Evolutionary conservation across 2,797 vertebrate species (phyloP), one percentile per base, ranked within the genome.

Genomic region (Acipenser transmontanus): DNA sequence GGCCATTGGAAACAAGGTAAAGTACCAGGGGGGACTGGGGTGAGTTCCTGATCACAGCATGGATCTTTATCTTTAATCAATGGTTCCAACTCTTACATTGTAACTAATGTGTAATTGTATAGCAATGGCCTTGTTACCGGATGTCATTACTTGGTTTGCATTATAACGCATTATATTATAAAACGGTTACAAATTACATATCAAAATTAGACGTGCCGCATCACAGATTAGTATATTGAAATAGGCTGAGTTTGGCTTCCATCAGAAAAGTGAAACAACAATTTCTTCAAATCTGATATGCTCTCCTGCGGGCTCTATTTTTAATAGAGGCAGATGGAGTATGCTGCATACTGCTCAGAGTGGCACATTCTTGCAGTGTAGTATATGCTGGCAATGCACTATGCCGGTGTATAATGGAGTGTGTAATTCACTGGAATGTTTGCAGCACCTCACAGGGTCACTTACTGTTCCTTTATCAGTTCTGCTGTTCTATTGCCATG

Each of bases 1-100:
- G 86, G 96, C 96, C 77, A 93, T 99, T 59, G 95, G 97, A 73
- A 99, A 99, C 88, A 99, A 99, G 95, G 97, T 99, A 88, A 75
- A 77, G 59, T 50, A 13, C 1, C 12, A 14, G 56, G 14, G 12
- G 7, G 4, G 6, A 4, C 59, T 14, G 59, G 6, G 2, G 7
- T 5, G 6, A 20, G 50, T 20, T 0, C 1, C 11, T 34, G 34
- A 34, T 34, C 34, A 34, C 34, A 34, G 34, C 4, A 34, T 34
- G 34, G 34, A 34, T 34, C 34, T 34, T 34, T 17, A 17, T 17
- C 17, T 17, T 17, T 17, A 17, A 17, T 17, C 17, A 17, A 17
- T 1, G 17, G 17, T 17, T 17, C 17, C 17, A 1, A 17, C 17
- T 17, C 17, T 17, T 17, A 17, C 17, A 17, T 17, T 17, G 17